phyloP scores from a whole-genome alignment of 2,888 invertebrate species.

The Stictocephala bisonia region DNA sequence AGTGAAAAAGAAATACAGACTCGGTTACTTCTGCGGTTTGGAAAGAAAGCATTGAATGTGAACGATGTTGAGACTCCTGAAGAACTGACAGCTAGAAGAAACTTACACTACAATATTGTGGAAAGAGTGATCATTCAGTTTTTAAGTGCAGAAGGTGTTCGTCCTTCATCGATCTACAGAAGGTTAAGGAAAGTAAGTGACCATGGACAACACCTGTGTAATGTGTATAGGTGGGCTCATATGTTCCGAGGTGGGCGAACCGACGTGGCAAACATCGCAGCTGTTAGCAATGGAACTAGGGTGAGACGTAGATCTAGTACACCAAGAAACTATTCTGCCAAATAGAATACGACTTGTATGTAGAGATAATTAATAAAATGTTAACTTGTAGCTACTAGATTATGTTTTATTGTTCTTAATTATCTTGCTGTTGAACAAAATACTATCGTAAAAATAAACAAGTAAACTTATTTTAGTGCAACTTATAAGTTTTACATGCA shows the following conservation, averaged over 20 bases:
- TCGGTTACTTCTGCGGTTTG: not conserved
- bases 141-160: slow-evolving; percentile 1
- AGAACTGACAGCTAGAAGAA: slow-evolving; percentile 8
- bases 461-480: no score
- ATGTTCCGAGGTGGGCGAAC: slow-evolving; percentile 7
- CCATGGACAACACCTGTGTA: slow-evolving; percentile 27
- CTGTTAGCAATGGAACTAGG: no score
- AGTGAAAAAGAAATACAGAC: not conserved
- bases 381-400: no score
- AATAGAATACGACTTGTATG: no score
- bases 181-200: slow-evolving; percentile 15
- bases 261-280: slow-evolving; percentile 18
- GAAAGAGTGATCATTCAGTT: slow-evolving; percentile 19
- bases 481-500: no score
- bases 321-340: no score
- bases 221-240: slow-evolving; percentile 19
- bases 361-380: no score
- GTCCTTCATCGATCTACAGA: not conserved
- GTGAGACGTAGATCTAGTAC: no score
- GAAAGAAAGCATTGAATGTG: not conserved
- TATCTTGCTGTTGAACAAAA: no score
- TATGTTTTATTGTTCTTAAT: no score
- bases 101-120: slow-evolving; percentile 15
- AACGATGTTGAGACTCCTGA: not conserved
- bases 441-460: no score